Conservation (phyloP, 2,797 vertebrate genomes). For the Saxicola maurus region DNA sequence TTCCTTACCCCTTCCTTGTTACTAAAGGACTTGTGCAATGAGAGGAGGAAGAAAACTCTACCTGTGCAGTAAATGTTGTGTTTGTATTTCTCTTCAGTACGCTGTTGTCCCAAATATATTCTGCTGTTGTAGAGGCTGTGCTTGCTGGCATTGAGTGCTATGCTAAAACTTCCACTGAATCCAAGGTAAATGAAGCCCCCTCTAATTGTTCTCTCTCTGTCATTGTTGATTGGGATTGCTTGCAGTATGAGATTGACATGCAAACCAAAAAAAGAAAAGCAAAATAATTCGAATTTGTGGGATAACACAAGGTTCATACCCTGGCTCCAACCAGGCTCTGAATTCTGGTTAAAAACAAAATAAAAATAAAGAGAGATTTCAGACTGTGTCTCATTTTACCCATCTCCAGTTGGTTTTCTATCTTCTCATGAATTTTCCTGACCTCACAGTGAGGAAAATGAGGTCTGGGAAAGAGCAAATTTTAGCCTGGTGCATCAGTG, state of each 20-base stretch:
- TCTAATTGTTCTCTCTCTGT: neutral
- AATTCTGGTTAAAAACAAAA: neutral
- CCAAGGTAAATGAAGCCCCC: slow-evolving; percentile 78
- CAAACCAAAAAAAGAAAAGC: neutral
- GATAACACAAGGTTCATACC: fast-evolving
- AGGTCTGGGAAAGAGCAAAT: neutral
- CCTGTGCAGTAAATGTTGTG: slow-evolving; percentile 51
- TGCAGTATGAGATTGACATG: neutral
- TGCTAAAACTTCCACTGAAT: slow-evolving; percentile 81
- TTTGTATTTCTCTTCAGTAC: slow-evolving; percentile 73
- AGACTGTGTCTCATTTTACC: neutral
- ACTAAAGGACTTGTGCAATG: neutral
- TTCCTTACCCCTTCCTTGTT: neutral
- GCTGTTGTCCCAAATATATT: slow-evolving; percentile 90
- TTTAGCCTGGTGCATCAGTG: slow-evolving; percentile 35
- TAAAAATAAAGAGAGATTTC: neutral
- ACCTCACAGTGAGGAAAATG: neutral
- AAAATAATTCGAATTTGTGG: fast-evolving
- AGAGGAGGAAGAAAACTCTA: neutral
- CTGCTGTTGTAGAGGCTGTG: slow-evolving; percentile 87
- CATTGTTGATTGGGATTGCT: slow-evolving; percentile 22
- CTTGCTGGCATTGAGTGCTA: slow-evolving; percentile 91
- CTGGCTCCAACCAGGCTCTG: neutral
- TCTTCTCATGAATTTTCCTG: neutral
- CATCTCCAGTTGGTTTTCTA: neutral